These are phyloP conservation scores for Pagrus major DNA, from an alignment of 2,113 vertebrate species.

Conservation along the genomic window DNA sequence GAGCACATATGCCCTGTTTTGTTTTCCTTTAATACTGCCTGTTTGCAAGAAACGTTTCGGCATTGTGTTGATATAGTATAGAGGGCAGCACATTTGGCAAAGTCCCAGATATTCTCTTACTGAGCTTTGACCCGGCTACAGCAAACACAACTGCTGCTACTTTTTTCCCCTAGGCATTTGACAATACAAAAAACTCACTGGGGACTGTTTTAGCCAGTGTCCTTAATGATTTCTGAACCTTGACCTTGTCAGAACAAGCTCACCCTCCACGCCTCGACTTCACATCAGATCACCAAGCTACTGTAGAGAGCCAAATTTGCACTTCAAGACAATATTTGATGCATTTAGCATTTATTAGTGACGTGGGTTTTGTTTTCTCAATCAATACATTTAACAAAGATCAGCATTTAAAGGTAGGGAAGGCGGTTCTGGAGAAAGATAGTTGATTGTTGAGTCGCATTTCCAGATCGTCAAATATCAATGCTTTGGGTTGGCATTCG, in stretches of 20 bases:
- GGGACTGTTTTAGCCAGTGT: slow-evolving; percentile 4
- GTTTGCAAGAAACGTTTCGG: slow-evolving; percentile 66
- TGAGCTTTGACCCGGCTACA: slow-evolving; percentile 52
- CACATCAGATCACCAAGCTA: neutral
- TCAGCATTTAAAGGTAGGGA: too few relatives aligned
- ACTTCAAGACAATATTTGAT: neutral
- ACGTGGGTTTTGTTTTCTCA: slow-evolving; percentile 10
- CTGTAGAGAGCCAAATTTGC: neutral
- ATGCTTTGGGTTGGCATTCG: too few relatives aligned
- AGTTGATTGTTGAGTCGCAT: too few relatives aligned
- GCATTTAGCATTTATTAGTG: too few relatives aligned
- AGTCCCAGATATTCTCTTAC: slow-evolving; percentile 59
- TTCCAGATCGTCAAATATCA: too few relatives aligned
- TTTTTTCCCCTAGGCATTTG: slow-evolving; percentile 30
- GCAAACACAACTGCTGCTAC: slow-evolving; percentile 32
- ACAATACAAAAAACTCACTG: neutral
- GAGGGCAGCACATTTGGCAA: slow-evolving; percentile 67
- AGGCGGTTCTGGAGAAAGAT: too few relatives aligned
- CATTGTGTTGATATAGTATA: slow-evolving; percentile 61
- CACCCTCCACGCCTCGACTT: neutral
- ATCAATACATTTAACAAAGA: slow-evolving; percentile 10
- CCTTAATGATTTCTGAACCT: slow-evolving; percentile 33
- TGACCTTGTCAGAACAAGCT: slow-evolving; percentile 23
- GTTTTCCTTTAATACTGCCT: slow-evolving; percentile 70
- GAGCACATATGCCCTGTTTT: slow-evolving; percentile 72